Conservation (phyloP, 2,113 vertebrate genomes). For the Paramisgurnus dabryanus region DNA sequence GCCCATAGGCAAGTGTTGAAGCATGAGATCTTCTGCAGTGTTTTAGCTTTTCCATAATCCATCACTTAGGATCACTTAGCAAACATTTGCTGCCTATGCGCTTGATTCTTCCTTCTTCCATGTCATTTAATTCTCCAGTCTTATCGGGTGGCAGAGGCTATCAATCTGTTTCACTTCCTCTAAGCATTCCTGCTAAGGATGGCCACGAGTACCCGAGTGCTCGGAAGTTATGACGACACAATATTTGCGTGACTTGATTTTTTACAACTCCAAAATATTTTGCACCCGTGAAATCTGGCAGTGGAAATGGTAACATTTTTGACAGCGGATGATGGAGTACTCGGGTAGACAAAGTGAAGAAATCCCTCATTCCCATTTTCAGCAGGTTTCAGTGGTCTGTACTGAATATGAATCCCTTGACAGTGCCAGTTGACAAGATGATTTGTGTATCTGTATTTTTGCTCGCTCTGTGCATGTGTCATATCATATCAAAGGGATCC, state of each 20-base stretch:
- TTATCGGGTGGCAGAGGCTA: neutral
- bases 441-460: conserved; percentile 10
- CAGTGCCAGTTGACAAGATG: neutral
- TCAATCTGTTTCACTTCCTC: conserved; percentile 1
- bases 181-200: neutral
- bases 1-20: conserved; percentile 37
- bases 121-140: conserved; percentile 15
- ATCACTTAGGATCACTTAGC: conserved; percentile 15
- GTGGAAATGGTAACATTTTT: too few species aligned
- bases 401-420: conserved; percentile 2
- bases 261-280: too few species aligned
- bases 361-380: neutral
- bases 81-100: neutral
- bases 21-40: conserved; percentile 32
- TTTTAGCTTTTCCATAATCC: conserved; percentile 31
- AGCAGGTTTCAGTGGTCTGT: neutral
- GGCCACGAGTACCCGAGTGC: too few species aligned
- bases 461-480: conserved; percentile 44
- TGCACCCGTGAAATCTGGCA: too few species aligned
- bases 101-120: conserved; percentile 9
- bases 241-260: too few species aligned
- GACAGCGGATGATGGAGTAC: too few species aligned
- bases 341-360: too few species aligned
- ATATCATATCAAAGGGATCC: conserved; percentile 16
- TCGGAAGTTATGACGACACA: too few species aligned